Evolutionary conservation across 2,797 vertebrate species (phyloP).

Genomic region (Pangasius krempfi): DNA sequence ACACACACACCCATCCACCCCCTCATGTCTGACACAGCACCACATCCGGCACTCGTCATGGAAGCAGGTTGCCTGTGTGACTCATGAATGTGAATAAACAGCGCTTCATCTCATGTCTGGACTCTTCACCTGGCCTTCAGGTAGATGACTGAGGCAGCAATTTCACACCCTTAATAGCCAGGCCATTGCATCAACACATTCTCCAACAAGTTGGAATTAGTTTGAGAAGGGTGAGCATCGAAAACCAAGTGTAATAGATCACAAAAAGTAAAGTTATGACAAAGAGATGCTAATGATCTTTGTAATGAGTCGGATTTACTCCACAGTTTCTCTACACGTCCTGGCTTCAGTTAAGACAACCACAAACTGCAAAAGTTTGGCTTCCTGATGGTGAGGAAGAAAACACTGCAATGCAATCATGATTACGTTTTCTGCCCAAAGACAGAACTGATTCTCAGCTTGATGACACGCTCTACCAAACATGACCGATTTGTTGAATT

Average conservation of each 20-base stretch:
- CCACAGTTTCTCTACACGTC: not conserved
- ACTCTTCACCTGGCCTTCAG: not conserved
- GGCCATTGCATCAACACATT: not conserved
- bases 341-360: not conserved
- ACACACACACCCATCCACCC: not conserved
- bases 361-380: not conserved
- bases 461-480: no score
- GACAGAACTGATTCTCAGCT: not conserved
- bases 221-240: no score
- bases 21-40: constrained; percentile 22
- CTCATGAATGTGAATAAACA: constrained; percentile 8
- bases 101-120: constrained; percentile 17
- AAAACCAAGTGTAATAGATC: not conserved
- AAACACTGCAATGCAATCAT: not conserved
- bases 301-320: not conserved
- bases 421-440: not conserved
- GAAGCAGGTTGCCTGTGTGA: constrained; percentile 17
- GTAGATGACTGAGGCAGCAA: not conserved
- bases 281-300: not conserved
- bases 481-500: not conserved
- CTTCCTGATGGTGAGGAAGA: not conserved
- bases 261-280: not conserved
- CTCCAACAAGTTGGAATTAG: not conserved
- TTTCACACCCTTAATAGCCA: not conserved
- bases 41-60: constrained; percentile 41